These are phyloP conservation scores for Apus apus DNA, from an alignment of 2,113 vertebrate species.

Conservation along the genomic window DNA sequence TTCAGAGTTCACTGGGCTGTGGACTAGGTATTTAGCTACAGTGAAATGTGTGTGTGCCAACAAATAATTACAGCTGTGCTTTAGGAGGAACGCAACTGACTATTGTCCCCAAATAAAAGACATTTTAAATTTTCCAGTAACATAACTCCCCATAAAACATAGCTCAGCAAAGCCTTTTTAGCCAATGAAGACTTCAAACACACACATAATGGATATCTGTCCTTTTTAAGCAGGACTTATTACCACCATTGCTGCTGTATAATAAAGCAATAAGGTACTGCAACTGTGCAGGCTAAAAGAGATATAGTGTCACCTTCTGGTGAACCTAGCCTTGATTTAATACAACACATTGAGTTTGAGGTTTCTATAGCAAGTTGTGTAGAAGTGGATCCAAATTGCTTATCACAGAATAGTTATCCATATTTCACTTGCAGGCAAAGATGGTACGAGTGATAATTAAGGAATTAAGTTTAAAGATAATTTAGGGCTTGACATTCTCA, in stretches of 20 bases:
- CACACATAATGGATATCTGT: neutral
- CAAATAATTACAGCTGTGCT: neutral
- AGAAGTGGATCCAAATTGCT: neutral
- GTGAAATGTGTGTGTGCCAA: neutral
- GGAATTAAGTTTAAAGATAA: neutral
- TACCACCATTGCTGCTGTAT: neutral
- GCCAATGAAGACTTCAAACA: neutral
- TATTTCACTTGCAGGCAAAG: neutral
- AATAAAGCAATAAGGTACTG: neutral
- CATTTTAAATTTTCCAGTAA: conserved; percentile 1
- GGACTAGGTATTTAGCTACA: neutral
- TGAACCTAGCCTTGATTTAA: conserved; percentile 2
- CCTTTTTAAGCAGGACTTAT: conserved; percentile 12
- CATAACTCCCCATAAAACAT: conserved; percentile 20
- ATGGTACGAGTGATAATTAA: neutral
- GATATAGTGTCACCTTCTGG: neutral
- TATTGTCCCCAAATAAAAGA: conserved; percentile 5
- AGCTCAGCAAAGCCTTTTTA: conserved; percentile 14
- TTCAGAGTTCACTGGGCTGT: neutral
- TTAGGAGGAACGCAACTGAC: neutral
- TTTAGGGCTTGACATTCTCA: neutral
- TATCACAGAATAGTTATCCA: neutral
- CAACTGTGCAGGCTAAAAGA: neutral
- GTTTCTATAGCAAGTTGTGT: neutral
- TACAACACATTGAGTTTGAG: neutral